These are phyloP conservation scores for Chelon labrosus DNA, from an alignment of 2,797 vertebrate genomes.

Conservation along the genomic window DNA sequence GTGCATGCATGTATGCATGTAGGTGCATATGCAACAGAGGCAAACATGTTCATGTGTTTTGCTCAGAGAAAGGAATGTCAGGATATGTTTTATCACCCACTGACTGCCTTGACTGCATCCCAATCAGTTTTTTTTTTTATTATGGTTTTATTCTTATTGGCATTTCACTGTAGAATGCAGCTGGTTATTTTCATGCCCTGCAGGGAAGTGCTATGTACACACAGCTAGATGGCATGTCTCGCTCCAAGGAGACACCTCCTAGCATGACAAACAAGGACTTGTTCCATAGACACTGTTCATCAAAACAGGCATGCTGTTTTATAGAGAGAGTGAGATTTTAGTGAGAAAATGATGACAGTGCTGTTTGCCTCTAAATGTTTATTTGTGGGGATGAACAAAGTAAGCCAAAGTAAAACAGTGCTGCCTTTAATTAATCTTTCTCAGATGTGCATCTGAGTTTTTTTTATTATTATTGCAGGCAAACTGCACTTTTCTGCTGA, in stretches of 20 bases:
- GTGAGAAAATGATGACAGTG: not conserved
- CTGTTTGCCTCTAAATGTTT: not conserved
- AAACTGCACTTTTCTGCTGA: slow-evolving; percentile 21
- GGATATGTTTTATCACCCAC: slow-evolving; percentile 5
- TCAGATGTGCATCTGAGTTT: slow-evolving; percentile 13
- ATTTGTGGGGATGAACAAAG: not conserved
- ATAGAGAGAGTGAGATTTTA: not conserved
- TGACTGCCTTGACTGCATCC: not conserved
- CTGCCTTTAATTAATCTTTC: not conserved
- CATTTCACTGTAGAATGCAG: slow-evolving; percentile 3
- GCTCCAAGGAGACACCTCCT: slow-evolving; percentile 5
- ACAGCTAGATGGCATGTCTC: slow-evolving; percentile 23
- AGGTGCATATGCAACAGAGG: not conserved
- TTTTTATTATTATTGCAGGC: slow-evolving; percentile 1
- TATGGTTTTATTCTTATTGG: not conserved
- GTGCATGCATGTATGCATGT: not conserved
- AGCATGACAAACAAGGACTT: not conserved
- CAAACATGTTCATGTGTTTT: not conserved
- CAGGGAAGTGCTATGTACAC: slow-evolving; percentile 20
- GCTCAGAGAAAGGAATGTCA: slow-evolving; percentile 7
- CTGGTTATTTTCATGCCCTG: slow-evolving; percentile 23
- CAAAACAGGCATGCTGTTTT: not conserved
- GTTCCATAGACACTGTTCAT: slow-evolving; percentile 3
- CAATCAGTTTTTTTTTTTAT: slow-evolving; percentile 2
- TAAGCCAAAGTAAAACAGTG: not conserved